Evolutionary conservation across 2,113 vertebrate genomes (phyloP), one percentile per base, ranked within the genome.

Genomic region (Oenanthe oenanthe): DNA sequence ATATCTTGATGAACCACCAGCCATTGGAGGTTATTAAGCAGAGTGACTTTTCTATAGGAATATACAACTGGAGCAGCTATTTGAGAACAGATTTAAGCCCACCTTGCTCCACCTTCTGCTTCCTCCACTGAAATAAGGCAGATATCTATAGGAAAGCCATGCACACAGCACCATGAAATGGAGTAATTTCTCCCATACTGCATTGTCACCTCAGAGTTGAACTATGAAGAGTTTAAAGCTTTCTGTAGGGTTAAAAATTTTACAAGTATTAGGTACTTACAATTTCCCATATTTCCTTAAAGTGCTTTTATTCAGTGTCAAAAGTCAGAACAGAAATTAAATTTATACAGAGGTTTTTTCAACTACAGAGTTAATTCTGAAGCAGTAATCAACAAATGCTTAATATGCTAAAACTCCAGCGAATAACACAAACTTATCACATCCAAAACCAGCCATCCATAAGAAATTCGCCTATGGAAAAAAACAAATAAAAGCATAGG

Each of bases 1-100:
- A 95, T 98, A 91, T 82, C 85, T 91, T 97, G 96, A 96, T 97
- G 95, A 96, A 88, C 89, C 95, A 87, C 65, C 45, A 77, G 74
- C 76, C 40, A 89, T 61, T 93, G 95, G 72, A 74, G 61, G 89
- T 96, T 95, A 87, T 84, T 77, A 95, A 92, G 70, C 40, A 67
- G 63, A 94, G 38, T 66, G 47, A 84, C 51, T 84, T 89, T 92
- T 88, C 95, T 84, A 57, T 9, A 50, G 60, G 47, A 85, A 94
- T 67, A 90, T 63, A 94, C 54, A 56, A 78, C 66, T 65, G 72
- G 70, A 71, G 38, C 45, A 62, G 56, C 66, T 22, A 7, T 82
- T 50, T 71, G 43, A 83, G 73, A 31, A 25, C 29, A 72, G 77
- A 85, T 87, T 95, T 81, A 94, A 84, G 32, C 61, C 53, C 40